A percentile compares a stretch with the other conserved stretches of the same genome.
These are phyloP conservation scores for Chaetodon trifascialis DNA, from an alignment of 2,113 vertebrate species.

Conservation along the genomic window DNA sequence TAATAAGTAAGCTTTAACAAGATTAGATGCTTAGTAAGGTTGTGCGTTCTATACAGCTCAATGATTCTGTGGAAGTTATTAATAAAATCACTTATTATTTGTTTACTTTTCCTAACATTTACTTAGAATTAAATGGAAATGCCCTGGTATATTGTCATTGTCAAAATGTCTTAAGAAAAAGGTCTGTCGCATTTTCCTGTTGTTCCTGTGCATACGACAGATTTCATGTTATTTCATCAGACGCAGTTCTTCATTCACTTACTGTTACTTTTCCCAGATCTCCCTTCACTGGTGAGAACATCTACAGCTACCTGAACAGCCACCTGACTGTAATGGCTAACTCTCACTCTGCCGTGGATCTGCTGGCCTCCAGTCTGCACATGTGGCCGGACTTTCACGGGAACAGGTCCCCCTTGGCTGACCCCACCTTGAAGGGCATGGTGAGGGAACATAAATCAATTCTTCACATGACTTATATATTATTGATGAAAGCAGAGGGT, in stretches of 20 bases:
- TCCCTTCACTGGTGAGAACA: constrained; percentile 85
- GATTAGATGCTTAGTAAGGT: not conserved
- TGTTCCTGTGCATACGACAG: not conserved
- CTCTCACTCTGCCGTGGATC: constrained; percentile 85
- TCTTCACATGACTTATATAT: not conserved
- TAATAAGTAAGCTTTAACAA: constrained; percentile 4
- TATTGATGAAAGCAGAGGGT: not conserved
- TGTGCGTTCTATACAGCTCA: not conserved
- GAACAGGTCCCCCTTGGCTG: constrained; percentile 96
- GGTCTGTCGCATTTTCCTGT: not conserved
- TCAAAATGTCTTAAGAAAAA: not conserved
- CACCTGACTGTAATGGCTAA: constrained; percentile 89
- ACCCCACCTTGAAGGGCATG: constrained; percentile 94
- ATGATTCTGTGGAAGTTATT: not conserved
- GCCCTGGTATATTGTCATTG: not conserved
- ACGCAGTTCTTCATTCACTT: not conserved
- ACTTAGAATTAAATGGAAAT: not conserved
- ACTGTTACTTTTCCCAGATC: constrained; percentile 18
- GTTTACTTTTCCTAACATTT: not conserved
- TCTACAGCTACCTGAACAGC: constrained; percentile 93
- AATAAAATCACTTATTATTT: not conserved
- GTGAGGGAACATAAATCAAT: constrained; percentile 81
- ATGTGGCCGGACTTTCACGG: constrained; percentile 99
- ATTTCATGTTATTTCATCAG: not conserved
- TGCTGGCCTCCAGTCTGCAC: constrained; percentile 92